phyloP scores from a whole-genome alignment of 2,113 vertebrate species.

The Calcarius ornatus region DNA sequence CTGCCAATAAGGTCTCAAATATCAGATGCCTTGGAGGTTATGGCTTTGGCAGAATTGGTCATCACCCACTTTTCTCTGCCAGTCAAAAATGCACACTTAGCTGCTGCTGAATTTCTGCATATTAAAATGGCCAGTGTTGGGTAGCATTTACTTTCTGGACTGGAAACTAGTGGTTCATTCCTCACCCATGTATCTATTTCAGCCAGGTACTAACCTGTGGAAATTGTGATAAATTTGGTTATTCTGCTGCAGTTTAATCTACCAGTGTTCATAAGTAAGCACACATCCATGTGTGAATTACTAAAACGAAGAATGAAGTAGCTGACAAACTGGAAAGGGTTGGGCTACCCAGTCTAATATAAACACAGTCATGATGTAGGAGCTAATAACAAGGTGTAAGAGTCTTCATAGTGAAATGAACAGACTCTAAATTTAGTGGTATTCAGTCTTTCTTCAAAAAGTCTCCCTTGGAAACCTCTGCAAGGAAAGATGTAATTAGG shows the following conservation, averaged over 20 bases:
- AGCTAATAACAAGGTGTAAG: background rate
- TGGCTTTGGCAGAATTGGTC: background rate
- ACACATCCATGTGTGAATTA: background rate
- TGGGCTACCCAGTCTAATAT: background rate
- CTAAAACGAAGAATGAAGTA: background rate
- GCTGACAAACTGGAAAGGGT: background rate
- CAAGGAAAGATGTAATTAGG: background rate
- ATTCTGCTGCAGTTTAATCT: background rate
- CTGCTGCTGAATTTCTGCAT: background rate
- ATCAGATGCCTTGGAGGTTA: background rate
- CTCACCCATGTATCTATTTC: background rate
- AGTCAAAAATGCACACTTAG: background rate
- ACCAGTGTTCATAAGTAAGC: background rate
- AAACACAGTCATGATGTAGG: background rate
- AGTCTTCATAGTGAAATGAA: background rate
- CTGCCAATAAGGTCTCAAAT: background rate
- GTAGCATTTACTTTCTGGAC: background rate
- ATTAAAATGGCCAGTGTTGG: background rate
- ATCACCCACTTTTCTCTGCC: background rate
- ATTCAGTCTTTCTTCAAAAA: background rate
- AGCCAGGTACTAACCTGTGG: background rate
- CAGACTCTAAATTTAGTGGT: background rate
- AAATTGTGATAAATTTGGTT: background rate
- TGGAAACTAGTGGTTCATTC: background rate
- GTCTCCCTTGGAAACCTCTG: background rate